Evolutionary conservation across 2,113 vertebrate species (phyloP).

Genomic region (Gambusia holbrooki): DNA sequence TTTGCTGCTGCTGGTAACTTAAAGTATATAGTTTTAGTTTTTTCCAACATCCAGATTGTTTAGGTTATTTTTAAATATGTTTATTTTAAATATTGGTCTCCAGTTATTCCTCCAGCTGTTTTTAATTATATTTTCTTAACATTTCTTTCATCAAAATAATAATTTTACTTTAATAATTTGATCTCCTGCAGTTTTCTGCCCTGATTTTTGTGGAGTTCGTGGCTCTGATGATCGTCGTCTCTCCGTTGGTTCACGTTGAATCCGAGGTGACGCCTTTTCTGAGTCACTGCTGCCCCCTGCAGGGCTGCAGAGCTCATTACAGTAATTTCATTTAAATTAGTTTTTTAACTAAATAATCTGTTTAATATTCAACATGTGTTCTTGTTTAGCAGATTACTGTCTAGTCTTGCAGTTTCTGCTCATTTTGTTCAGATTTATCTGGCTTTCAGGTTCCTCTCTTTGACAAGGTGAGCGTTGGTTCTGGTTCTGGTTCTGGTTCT

Average conservation of each 20-base stretch:
- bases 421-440: no score
- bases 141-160: neutral
- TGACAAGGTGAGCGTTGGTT: neutral
- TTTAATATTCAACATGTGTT: neutral
- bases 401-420: no score
- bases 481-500: neutral
- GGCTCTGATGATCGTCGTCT: slow-evolving; percentile 63
- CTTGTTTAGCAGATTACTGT: no score
- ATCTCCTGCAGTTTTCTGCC: slow-evolving; percentile 55
- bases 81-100: no score
- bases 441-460: no score
- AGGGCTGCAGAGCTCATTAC: neutral
- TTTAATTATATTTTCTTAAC: no score
- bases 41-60: neutral
- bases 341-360: neutral
- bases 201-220: slow-evolving; percentile 70
- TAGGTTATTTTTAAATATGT: no score
- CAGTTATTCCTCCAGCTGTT: no score
- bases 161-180: neutral
- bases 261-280: slow-evolving; percentile 45
- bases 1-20: slow-evolving; percentile 63
- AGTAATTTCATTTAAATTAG: neutral
- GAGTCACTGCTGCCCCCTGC: neutral
- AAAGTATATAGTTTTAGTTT: neutral
- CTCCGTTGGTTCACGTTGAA: slow-evolving; percentile 66